Evolutionary conservation across 2,797 vertebrate species (phyloP), one percentile per base, ranked within the genome.

Genomic region (Cryptoblepharus egeriae): DNA sequence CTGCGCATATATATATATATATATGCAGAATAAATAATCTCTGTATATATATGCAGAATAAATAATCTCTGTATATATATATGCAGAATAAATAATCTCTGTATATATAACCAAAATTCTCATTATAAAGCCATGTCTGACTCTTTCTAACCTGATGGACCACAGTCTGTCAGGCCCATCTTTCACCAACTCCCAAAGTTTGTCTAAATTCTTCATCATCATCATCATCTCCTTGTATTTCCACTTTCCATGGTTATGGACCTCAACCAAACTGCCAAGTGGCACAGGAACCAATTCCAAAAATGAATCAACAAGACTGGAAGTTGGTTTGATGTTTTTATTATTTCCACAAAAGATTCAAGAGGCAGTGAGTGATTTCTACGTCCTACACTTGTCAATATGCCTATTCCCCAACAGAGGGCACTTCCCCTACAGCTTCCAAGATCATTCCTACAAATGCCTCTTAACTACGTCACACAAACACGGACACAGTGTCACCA

Each of bases 271-370:
- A 63, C 5, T 5, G 30, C 67, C 22, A n/a, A 69, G 49, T 15
- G 24, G 1, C 55, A n/a, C n/a, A 67, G 61, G 28, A 49, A 58
- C 8, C 52, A 37, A 74, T 42, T 5, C 52, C 37, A 60, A 65
- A 77, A 65, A 42, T 63, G 13, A 55, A 9, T 45, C 30, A n/a
- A 24, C 37, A 74, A 79, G 39, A 35, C 37, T 8, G 4, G 4
- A 37, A 20, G 12, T 79, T 75, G 77, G 63, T 84, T 61, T 52
- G 32, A 39, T 60, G 20, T 37, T 35, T 32, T 68, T 39, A 39
- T 78, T 78, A 58, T 74, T 79, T 75, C 39, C 82, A 84, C 82
- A 84, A 74, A 30, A 52, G 71, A 71, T 69, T 79, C 58, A 84
- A 60, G 82, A 79, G 77, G 71, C 77, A 75, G 82, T 61, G 77